Percentiles rank a stretch among this genome's conserved stretches.
phyloP scores from a whole-genome alignment of 2,113 vertebrate species.

The Ailuropoda melanoleuca region DNA sequence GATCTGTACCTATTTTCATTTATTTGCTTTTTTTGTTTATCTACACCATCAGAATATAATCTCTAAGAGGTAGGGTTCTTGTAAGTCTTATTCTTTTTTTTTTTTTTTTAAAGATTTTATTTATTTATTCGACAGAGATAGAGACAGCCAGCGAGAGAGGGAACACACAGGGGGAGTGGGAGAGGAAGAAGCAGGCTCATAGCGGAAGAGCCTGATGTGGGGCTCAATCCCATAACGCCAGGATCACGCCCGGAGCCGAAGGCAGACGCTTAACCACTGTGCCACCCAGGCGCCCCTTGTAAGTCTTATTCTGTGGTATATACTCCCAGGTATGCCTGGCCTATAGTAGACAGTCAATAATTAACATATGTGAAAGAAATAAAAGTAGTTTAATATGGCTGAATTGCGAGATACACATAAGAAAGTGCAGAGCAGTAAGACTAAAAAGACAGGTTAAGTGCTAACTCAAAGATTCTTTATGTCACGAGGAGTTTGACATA shows the following conservation, averaged over 20 bases:
- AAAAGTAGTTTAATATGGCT: background rate
- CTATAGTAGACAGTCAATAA: background rate
- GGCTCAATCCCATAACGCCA: too few species aligned
- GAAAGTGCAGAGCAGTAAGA: background rate
- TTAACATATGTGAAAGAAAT: background rate
- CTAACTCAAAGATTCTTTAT: background rate
- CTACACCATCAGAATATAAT: background rate
- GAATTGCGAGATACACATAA: background rate
- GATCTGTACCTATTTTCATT: background rate
- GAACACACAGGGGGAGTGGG: too few species aligned
- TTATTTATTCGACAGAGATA: too few species aligned
- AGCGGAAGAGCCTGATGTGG: too few species aligned
- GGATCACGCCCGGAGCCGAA: too few species aligned
- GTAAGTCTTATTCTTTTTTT: background rate
- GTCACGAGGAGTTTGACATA: background rate
- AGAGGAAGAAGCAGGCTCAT: too few species aligned
- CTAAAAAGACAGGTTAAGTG: background rate
- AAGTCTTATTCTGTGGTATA: background rate
- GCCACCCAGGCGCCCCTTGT: too few species aligned
- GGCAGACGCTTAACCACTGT: too few species aligned
- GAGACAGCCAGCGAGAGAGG: too few species aligned
- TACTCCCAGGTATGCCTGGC: background rate
- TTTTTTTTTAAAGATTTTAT: too few species aligned
- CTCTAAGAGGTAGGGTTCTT: background rate
- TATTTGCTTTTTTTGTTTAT: background rate